phyloP scores from a whole-genome alignment of 2,888 invertebrate species.

The Aporophyla nigra region DNA sequence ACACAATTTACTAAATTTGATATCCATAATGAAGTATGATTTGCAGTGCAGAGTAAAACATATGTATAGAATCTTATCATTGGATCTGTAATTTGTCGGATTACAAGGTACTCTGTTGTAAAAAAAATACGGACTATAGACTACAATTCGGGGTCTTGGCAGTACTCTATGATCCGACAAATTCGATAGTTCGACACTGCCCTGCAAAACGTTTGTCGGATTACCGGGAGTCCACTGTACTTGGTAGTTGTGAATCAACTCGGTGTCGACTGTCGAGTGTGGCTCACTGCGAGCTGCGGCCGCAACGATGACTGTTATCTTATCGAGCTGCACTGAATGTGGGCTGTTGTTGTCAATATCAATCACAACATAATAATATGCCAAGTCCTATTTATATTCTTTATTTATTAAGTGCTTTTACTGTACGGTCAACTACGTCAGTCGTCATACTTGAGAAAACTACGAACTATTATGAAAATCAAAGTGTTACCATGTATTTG shows the following conservation, averaged over 20 bases:
- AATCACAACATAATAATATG: not conserved
- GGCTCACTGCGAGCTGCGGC: not conserved
- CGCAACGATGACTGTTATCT: constrained; percentile 2
- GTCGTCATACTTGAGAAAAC: not conserved
- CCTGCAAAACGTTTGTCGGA: too few relatives aligned
- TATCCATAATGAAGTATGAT: too few relatives aligned
- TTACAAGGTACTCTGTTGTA: too few relatives aligned
- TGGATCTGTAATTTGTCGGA: too few relatives aligned
- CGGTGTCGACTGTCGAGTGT: not conserved
- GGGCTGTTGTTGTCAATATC: not conserved
- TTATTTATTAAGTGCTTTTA: not conserved
- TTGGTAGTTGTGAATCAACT: not conserved
- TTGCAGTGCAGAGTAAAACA: too few relatives aligned
- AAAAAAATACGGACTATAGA: too few relatives aligned
- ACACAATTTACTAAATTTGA: too few relatives aligned
- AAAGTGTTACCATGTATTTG: not conserved
- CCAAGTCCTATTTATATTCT: not conserved
- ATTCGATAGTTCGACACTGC: too few relatives aligned
- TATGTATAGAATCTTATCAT: too few relatives aligned
- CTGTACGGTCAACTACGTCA: not conserved
- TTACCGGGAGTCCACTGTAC: too few relatives aligned
- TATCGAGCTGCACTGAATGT: constrained; percentile 17
- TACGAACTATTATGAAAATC: not conserved
- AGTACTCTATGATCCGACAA: too few relatives aligned
- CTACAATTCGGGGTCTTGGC: too few relatives aligned